phyloP scores from a whole-genome alignment of 2,888 invertebrate genomes.

The Molanna angustata region DNA sequence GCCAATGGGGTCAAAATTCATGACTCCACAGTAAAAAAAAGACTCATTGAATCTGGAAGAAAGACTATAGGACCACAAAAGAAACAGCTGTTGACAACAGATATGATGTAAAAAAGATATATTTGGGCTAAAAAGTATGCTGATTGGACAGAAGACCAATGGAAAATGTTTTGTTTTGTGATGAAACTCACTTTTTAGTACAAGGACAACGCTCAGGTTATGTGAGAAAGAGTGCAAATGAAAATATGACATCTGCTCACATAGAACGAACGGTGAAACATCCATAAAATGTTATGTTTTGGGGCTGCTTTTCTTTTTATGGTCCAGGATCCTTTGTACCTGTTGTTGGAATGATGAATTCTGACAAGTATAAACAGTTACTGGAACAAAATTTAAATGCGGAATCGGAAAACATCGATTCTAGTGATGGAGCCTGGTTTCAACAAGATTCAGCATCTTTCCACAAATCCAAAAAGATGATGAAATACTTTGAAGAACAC shows the following conservation, averaged over 20 bases:
- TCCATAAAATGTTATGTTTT: slow-evolving; percentile 4
- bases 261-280: slow-evolving; percentile 17
- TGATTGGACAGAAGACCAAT: slow-evolving; percentile 16
- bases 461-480: too few species aligned
- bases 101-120: slow-evolving; percentile 22
- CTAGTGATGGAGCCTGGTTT: too few species aligned
- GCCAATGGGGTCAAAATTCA: slow-evolving; percentile 7
- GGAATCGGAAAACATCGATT: not conserved
- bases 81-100: slow-evolving; percentile 19
- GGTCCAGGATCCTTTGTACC: slow-evolving; percentile 5
- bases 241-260: slow-evolving; percentile 16
- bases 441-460: too few species aligned
- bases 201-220: slow-evolving; percentile 16
- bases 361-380: slow-evolving; percentile 1
- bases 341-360: slow-evolving; percentile 3
- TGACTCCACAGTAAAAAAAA: slow-evolving; percentile 8
- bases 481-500: too few species aligned
- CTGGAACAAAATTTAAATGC: not conserved
- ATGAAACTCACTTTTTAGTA: slow-evolving; percentile 8
- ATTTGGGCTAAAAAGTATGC: slow-evolving; percentile 12
- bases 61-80: slow-evolving; percentile 17
- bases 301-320: slow-evolving; percentile 19
- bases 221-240: slow-evolving; percentile 14
- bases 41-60: slow-evolving; percentile 20
- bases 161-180: slow-evolving; percentile 21